Base-by-base conservation (phyloP, 1,140 invertebrate genomes). In the Magallana gigas region DNA sequence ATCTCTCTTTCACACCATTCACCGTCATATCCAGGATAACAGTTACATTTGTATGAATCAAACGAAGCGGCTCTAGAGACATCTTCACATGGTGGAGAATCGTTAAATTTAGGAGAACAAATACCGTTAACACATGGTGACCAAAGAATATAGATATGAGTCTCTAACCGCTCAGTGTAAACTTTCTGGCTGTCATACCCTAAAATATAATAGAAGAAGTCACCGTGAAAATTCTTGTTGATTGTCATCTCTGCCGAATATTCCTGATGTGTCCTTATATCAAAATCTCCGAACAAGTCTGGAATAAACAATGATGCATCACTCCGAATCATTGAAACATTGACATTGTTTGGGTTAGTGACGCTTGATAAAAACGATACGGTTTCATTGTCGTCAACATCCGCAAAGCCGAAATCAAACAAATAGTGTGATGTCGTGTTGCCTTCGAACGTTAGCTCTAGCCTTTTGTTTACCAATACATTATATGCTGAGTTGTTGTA, bases 1-100 rank as follows among this genome's bases (percentile, higher is more conserved):
- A 84, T 62, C 11, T 84, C 83, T 14, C n/a, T 84, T 62, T 84
- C 57, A 62, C 83, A 84, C 83, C 83, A 84, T 18, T 57, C 9
- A 0, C 83, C 83, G 9, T 29, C 8, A 58, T 84, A 84, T 29
- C 83, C 83, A 29, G 83, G 83, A 16, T 59, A 23, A 23, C 83
- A 84, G 7, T 11, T 36, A 23, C 83, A 84, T 16, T 48, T 36
- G 29, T 58, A 84, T 1, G n/a, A 48, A 84, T 59, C 83, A 36
- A 84, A 84, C n/a, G 57, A 58, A 8, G 58, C 29, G n/a, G 83
- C 57, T 60, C 83, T n/a, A 16, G 59, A 60, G 8, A 9, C 48
- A 62, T 84, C 83, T 8, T 84, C 23, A 14, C 83, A 84, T 23
- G 83, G 58, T 84, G 14, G 11, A 60, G 57, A 59, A 29, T 11